phyloP scores from a whole-genome alignment of 2,888 invertebrate species.

The Maniola hyperantus region DNA sequence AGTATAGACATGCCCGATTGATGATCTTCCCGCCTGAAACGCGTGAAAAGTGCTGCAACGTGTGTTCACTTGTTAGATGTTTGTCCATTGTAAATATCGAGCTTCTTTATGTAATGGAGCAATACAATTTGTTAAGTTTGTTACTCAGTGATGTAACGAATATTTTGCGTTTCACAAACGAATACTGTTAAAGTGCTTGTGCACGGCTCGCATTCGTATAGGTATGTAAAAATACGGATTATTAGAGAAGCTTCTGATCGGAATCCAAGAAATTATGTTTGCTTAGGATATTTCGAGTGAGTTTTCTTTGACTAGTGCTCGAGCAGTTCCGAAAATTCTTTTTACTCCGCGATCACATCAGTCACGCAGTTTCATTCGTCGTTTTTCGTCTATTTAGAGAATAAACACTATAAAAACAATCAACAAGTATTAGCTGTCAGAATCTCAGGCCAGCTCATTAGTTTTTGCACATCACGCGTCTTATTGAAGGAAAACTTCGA shows the following conservation, averaged over 20 bases:
- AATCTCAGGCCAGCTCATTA: too few species aligned
- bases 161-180: background rate
- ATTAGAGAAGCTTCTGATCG: too few species aligned
- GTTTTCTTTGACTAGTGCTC: too few species aligned
- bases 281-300: too few species aligned
- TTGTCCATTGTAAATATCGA: slow-evolving; percentile 50
- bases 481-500: background rate
- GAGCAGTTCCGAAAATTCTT: too few species aligned
- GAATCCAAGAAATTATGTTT: too few species aligned
- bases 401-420: too few species aligned
- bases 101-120: slow-evolving; percentile 61
- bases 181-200: background rate
- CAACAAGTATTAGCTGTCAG: too few species aligned
- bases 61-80: slow-evolving; percentile 69
- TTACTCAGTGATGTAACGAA: slow-evolving; percentile 23
- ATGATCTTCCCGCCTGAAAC: slow-evolving; percentile 48
- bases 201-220: background rate
- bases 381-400: too few species aligned
- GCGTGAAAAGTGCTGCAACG: slow-evolving; percentile 37
- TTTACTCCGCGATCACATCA: too few species aligned
- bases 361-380: too few species aligned
- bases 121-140: slow-evolving; percentile 76
- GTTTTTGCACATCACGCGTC: background rate
- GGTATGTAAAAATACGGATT: background rate
- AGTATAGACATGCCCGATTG: slow-evolving; percentile 96